phyloP scores from a whole-genome alignment of 2,797 vertebrate genomes.

The Clarias platycephalus region DNA sequence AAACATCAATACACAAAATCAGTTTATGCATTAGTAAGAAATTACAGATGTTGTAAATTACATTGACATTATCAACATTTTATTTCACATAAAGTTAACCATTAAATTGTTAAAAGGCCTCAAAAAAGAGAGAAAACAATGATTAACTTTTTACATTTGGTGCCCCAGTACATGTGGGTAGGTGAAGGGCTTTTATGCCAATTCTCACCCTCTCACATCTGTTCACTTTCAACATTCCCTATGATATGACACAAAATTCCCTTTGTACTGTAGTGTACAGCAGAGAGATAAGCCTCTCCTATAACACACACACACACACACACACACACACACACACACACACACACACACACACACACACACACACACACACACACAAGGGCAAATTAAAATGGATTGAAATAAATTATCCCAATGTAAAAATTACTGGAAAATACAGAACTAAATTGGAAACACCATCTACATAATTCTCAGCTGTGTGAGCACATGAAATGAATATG shows the following conservation, averaged over 20 bases:
- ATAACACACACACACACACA: no score
- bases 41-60: background rate
- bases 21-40: background rate
- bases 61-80: background rate
- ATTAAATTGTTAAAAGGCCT: background rate
- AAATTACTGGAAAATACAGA: background rate
- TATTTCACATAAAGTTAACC: background rate
- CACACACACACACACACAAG: slow-evolving; percentile 4
- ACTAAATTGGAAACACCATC: background rate
- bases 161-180: background rate
- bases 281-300: background rate
- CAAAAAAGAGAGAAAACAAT: background rate
- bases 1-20: background rate
- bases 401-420: slow-evolving; percentile 3
- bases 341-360: no score
- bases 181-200: background rate
- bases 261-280: background rate
- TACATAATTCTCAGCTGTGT: slow-evolving; percentile 21
- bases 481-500: slow-evolving; percentile 36
- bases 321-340: no score
- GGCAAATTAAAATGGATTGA: background rate
- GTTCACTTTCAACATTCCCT: background rate
- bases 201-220: background rate
- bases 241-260: background rate
- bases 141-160: background rate